These are phyloP conservation scores for Cyprinella venusta DNA, from an alignment of 2,797 vertebrate species.

Conservation along the genomic window DNA sequence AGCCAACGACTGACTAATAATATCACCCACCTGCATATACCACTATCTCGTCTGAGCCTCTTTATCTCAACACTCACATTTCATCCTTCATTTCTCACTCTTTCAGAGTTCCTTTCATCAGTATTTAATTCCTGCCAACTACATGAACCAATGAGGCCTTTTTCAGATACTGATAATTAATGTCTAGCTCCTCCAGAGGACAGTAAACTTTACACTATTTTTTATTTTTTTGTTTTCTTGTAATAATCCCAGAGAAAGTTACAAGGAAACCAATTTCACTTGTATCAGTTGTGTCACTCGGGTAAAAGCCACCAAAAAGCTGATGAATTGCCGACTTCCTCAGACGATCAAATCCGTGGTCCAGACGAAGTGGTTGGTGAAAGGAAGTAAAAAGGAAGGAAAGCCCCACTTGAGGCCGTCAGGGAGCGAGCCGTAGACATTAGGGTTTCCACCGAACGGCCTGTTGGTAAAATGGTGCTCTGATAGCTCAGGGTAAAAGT, in stretches of 20 bases:
- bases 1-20: conserved; percentile 85
- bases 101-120: not conserved
- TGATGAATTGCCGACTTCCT: conserved; percentile 46
- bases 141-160: conserved; percentile 8
- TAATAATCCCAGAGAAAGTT: conserved; percentile 10
- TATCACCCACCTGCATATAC: conserved; percentile 83
- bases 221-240: too few relatives aligned
- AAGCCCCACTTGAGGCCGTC: conserved; percentile 22
- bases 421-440: not conserved
- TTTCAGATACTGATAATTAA: not conserved
- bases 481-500: conserved; percentile 35
- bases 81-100: conserved; percentile 10
- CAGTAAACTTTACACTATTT: not conserved
- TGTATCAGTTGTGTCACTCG: not conserved
- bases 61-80: conserved; percentile 29
- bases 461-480: conserved; percentile 10
- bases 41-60: conserved; percentile 56
- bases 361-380: not conserved
- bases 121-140: not conserved
- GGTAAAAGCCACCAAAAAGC: conserved; percentile 43
- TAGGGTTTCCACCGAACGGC: conserved; percentile 20
- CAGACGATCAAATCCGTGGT: not conserved
- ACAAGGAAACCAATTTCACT: conserved; percentile 14
- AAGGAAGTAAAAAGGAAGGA: conserved; percentile 28
- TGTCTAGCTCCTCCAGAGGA: conserved; percentile 14